A percentile compares a stretch with the other conserved stretches of the same genome.
Evolutionary conservation across 2,797 vertebrate species (phyloP).

Genomic region (Chiloscyllium punctatum): DNA sequence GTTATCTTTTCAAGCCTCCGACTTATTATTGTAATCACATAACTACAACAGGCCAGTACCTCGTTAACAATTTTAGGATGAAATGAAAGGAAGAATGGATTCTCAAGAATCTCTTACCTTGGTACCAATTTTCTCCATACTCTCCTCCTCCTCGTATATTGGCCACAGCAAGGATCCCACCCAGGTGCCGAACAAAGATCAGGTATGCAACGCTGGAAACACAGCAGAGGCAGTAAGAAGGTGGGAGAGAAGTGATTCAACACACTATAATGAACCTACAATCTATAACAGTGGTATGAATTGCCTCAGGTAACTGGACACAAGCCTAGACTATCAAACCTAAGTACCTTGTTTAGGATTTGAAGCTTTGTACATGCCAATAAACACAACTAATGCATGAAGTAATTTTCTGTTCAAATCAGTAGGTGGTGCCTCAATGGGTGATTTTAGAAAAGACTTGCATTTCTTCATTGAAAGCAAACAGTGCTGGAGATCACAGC

Average conservation of each 20-base stretch:
- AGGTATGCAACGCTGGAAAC: slow-evolving; percentile 57
- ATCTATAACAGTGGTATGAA: background rate
- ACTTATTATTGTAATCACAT: background rate
- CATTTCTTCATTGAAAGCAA: too few relatives aligned
- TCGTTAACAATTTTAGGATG: background rate
- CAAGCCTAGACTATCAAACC: background rate
- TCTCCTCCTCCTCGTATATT: slow-evolving; percentile 69
- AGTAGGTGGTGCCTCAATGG: background rate
- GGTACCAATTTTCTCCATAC: slow-evolving; percentile 67
- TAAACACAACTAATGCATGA: background rate
- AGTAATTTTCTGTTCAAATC: background rate
- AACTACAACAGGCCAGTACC: background rate
- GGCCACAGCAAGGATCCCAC: slow-evolving; percentile 64
- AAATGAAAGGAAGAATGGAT: background rate
- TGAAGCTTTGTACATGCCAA: background rate
- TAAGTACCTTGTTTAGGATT: background rate
- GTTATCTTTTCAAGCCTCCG: background rate
- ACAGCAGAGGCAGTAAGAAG: background rate
- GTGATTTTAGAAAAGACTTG: background rate
- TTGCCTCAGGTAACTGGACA: background rate
- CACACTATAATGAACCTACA: background rate
- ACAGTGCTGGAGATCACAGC: too few relatives aligned
- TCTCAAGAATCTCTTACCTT: slow-evolving; percentile 51
- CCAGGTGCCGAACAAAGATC: slow-evolving; percentile 62
- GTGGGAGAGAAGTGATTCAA: background rate